Percentiles rank a stretch among this genome's conserved stretches.
phyloP scores from a whole-genome alignment of 2,797 vertebrate genomes.

The Pangasius mekongensis region DNA sequence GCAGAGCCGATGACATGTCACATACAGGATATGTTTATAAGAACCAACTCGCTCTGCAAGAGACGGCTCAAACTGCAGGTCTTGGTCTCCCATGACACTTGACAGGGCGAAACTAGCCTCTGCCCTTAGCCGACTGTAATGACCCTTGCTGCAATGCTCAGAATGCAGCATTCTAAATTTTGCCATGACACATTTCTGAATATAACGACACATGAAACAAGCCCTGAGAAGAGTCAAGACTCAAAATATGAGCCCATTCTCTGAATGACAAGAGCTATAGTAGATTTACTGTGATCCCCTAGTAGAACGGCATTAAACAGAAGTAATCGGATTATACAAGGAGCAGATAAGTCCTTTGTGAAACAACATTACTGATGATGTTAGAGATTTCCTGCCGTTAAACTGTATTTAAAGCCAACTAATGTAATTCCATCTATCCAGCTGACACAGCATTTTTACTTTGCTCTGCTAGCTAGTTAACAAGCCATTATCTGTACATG shows the following conservation, averaged over 20 bases:
- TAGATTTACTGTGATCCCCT: neutral
- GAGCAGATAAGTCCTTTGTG: neutral
- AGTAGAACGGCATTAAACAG: neutral
- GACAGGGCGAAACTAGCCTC: neutral
- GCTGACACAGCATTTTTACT: constrained; percentile 10
- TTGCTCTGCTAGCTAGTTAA: neutral
- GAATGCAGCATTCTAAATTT: neutral
- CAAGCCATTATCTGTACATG: neutral
- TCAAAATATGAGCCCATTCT: neutral
- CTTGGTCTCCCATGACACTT: too few species aligned
- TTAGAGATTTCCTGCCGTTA: neutral
- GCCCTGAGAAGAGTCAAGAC: neutral
- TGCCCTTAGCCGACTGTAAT: neutral
- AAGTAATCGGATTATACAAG: neutral
- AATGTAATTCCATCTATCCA: neutral
- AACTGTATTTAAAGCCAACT: constrained; percentile 11
- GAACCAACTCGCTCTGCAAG: neutral
- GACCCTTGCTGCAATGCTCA: neutral
- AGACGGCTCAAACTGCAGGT: neutral
- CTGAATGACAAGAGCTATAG: neutral
- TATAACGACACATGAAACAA: neutral
- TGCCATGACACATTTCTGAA: neutral
- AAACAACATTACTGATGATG: neutral
- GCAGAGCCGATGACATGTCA: neutral
- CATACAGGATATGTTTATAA: neutral